Evolutionary conservation across 2,113 vertebrate genomes (phyloP).

Genomic region (Calcarius ornatus): DNA sequence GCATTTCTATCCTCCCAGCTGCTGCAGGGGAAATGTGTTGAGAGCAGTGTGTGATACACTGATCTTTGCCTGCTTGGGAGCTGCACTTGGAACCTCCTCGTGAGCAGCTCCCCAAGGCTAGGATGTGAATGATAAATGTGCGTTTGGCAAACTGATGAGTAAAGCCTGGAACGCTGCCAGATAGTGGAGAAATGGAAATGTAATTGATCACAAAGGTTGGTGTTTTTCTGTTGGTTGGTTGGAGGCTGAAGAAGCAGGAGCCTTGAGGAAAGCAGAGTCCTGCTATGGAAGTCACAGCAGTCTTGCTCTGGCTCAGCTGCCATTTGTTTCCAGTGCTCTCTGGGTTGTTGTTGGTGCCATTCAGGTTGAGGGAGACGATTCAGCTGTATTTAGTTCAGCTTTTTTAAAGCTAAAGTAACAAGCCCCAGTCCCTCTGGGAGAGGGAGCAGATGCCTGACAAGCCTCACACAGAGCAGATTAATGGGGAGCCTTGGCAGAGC

Average conservation of each 20-base stretch:
- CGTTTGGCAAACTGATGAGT: slow-evolving; percentile 59
- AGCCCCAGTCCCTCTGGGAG: background rate
- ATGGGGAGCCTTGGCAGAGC: background rate
- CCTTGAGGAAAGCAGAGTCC: slow-evolving; percentile 64
- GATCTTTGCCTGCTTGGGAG: background rate
- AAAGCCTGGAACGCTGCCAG: slow-evolving; percentile 62
- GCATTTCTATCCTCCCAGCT: background rate
- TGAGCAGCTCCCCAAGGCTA: background rate
- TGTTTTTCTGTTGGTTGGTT: background rate
- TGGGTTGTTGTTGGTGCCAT: slow-evolving; percentile 35
- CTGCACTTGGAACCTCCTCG: background rate
- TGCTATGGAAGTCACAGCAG: slow-evolving; percentile 69
- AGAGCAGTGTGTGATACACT: background rate
- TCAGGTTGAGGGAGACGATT: background rate
- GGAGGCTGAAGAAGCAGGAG: slow-evolving; percentile 59
- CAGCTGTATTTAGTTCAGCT: background rate
- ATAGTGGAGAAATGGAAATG: slow-evolving; percentile 47
- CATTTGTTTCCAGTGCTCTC: slow-evolving; percentile 40
- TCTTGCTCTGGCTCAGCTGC: slow-evolving; percentile 44
- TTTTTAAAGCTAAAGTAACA: background rate
- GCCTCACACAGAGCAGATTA: background rate
- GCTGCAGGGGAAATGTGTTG: background rate
- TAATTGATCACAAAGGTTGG: background rate
- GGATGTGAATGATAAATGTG: slow-evolving; percentile 51
- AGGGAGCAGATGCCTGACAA: background rate